Base-by-base conservation (phyloP, 2,888 invertebrate genomes). In the Lottia scabra region DNA sequence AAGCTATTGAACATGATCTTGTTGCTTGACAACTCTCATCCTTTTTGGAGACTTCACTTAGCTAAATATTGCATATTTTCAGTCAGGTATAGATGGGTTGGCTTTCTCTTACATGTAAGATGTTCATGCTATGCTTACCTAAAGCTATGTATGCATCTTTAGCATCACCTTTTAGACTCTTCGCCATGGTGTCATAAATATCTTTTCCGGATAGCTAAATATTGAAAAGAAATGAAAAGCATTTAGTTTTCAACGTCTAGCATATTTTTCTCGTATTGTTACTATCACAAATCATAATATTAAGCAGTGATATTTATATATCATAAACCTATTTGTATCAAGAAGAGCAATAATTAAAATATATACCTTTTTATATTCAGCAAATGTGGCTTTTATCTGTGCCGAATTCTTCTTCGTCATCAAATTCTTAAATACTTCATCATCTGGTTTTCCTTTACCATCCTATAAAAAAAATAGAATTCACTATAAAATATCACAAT, bases 331-430 rank as follows among this genome's bases (percentile, higher is more conserved):
- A 4, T 6, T 4, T 30, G 30, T 30, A 30, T 4, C 30, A 30
- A 4, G 30, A 6, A 30, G 30, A 6, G 6, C 30, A 30, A 4
- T 30, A 30, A 30, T 8, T 19, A 16, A 6, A 64, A 27, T 16
- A 3, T 67, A 76, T 70, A 87, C 85, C 79, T 84, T 83, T 75
- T 83, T 75, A 71, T 83, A 86, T 69, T 84, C 84, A 13, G 80
- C 81, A 74, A 81, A 81, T 44, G 84, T 85, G 12, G 83, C 83
- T 70, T 80, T 81, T 13, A 86, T 75, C 72, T 87, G 87, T 19
- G 78, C 77, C 63, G 78, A 78, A 68, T 82, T 84, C 63, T 77
- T 77, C 75, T 81, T 80, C 12, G 78, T 73, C 46, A 85, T 62
- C 13, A 86, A 65, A 19, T 78, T 71, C 43, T 66, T 78, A 68